Evolutionary conservation across 1,140 invertebrate genomes (phyloP), one percentile per base, ranked within the genome.

Genomic region (Macrosteles quadrilineatus): DNA sequence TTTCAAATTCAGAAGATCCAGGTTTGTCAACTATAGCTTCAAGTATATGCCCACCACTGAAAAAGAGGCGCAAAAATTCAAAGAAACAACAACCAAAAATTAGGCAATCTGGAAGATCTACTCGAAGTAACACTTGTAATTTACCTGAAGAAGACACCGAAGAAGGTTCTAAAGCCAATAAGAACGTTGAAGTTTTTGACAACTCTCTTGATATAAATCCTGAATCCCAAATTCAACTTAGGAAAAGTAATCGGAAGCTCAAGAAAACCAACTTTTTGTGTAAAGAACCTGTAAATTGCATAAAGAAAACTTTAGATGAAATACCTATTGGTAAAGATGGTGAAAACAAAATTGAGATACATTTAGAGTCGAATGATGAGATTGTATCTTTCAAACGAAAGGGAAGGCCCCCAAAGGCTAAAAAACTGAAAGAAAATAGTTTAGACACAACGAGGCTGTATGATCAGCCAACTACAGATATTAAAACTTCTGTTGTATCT

Each of bases 401-500:
- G 23, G 55, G 55, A 29, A 59, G 55, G 27, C 55, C 55, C 9
- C 23, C 55, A 11, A 59, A 59, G n/a, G 27, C 55, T 27, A 59
- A 29, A 50, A 4, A 4, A 36, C 32, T 36, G 4, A 36, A 36
- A 36, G 32, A 36, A 36, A 36, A 36, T 14, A 36, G 4, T 36
- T 36, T 36, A 36, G 32, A 36, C 14, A 36, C n/a, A n/a, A n/a
- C n/a, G n/a, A n/a, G n/a, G n/a, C n/a, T n/a, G n/a, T n/a, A n/a
- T n/a, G n/a, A n/a, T n/a, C n/a, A n/a, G n/a, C n/a, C 19, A 53
- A 53, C 4, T 53, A 53, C 47, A 14, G 21, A 53, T 11, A 43
- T 17, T 17, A 43, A 43, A 43, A 11, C 36, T 11, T 11, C 36
- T 43, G 36, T 9, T 11, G 9, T 43, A 11, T 17, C 36, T 11